A percentile compares a stretch with the other conserved stretches of the same genome.
Evolutionary conservation across 2,888 invertebrate genomes (phyloP).

Genomic region (Anoncus sp.): DNA sequence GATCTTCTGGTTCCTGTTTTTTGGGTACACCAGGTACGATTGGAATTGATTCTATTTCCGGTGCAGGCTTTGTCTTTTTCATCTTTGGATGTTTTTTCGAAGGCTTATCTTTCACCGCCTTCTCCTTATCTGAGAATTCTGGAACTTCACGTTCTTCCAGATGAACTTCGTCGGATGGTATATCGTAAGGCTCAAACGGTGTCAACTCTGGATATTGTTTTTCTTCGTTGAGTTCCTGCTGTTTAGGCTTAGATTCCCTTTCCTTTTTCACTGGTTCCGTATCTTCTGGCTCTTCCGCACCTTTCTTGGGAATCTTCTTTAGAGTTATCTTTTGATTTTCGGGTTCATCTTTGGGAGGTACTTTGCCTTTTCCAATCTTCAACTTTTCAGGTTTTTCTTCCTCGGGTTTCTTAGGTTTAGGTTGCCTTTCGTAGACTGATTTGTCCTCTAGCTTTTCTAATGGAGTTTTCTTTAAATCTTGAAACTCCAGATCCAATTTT

Average conservation of each 20-base stretch:
- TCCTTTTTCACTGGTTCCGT: conserved; percentile 74
- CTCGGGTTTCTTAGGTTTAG: conserved; percentile 83
- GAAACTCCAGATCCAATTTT: conserved; percentile 82
- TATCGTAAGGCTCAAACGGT: conserved; percentile 82
- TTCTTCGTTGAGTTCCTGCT: conserved; percentile 77
- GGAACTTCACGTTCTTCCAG: conserved; percentile 70
- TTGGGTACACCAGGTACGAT: conserved; percentile 75
- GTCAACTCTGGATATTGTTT: conserved; percentile 80
- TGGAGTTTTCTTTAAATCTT: conserved; percentile 82
- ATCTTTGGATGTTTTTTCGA: conserved; percentile 72
- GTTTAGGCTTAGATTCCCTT: conserved; percentile 69
- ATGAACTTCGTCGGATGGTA: conserved; percentile 80
- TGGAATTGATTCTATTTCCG: conserved; percentile 67
- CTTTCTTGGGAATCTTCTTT: conserved; percentile 84
- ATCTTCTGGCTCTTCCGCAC: conserved; percentile 76
- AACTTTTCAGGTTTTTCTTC: conserved; percentile 83
- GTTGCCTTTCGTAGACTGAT: conserved; percentile 77
- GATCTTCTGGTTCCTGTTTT: conserved; percentile 74
- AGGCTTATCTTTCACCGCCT: conserved; percentile 40
- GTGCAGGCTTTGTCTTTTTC: conserved; percentile 70
- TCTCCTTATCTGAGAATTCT: conserved; percentile 67
- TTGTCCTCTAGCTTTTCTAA: conserved; percentile 82
- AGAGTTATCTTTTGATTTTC: conserved; percentile 77
- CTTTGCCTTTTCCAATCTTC: conserved; percentile 85
- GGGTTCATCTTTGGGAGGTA: conserved; percentile 79